Conservation (phyloP, 2,888 invertebrate genomes). For the Morpho deidamia region DNA sequence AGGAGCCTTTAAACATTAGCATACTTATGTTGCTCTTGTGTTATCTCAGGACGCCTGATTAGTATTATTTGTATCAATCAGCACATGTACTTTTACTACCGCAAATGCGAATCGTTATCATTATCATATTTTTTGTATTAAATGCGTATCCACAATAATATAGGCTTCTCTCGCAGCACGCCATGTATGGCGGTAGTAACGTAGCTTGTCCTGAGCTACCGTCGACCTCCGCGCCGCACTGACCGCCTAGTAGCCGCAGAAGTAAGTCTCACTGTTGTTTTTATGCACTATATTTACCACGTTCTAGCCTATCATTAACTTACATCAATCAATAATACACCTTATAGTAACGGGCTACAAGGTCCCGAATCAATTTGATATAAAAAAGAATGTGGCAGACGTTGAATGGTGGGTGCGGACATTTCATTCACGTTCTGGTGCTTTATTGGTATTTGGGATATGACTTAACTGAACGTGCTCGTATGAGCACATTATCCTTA, state of each 20-base stretch:
- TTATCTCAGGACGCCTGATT: no score
- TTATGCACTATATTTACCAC: conserved; percentile 57
- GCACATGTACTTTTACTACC: no score
- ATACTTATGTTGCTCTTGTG: no score
- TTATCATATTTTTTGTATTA: no score
- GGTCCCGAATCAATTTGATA: neutral
- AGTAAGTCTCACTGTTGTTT: conserved; percentile 52
- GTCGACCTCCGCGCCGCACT: conserved; percentile 49
- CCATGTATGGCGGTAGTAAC: conserved; percentile 65
- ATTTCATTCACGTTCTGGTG: conserved; percentile 62
- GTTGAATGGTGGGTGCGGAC: conserved; percentile 51
- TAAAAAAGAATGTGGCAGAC: conserved; percentile 28
- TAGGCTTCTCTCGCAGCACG: conserved; percentile 57
- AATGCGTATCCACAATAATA: conserved; percentile 46
- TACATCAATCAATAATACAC: conserved; percentile 12
- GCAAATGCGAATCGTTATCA: no score
- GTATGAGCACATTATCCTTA: conserved; percentile 22
- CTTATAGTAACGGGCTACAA: neutral
- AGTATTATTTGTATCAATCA: no score
- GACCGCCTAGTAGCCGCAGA: conserved; percentile 59
- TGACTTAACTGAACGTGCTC: conserved; percentile 35
- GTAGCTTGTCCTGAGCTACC: conserved; percentile 45
- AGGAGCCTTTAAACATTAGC: no score
- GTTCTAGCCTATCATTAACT: conserved; percentile 28
- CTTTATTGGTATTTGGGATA: conserved; percentile 56